These are phyloP conservation scores for Periophthalmus modestus DNA, from an alignment of 2,113 vertebrate genomes.

Conservation along the genomic window DNA sequence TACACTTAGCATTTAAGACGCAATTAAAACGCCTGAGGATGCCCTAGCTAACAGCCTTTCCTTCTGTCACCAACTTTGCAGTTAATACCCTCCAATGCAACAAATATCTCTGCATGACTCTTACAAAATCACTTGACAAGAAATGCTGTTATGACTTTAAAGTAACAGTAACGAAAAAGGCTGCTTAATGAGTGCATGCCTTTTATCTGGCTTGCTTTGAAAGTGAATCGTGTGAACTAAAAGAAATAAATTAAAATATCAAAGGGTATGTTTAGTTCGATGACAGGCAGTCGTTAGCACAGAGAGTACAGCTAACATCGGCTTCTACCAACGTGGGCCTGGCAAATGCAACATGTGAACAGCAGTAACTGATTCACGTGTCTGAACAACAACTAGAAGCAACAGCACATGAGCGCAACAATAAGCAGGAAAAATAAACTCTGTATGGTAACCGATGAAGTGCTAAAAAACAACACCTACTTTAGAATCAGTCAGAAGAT, in stretches of 20 bases:
- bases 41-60: not conserved
- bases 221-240: not conserved
- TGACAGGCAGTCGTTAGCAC: slow-evolving; percentile 9
- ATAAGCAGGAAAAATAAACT: not conserved
- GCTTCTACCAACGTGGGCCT: not conserved
- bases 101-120: not conserved
- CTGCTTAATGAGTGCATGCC: not conserved
- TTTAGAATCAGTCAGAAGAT: not conserved
- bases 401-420: not conserved
- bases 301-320: slow-evolving; percentile 26
- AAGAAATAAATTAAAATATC: not conserved
- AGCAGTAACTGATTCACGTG: not conserved
- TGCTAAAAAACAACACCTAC: not conserved
- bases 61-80: slow-evolving; percentile 16
- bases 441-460: not conserved
- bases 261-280: not conserved
- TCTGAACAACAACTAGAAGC: not conserved
- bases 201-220: slow-evolving; percentile 1
- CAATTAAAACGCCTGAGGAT: slow-evolving; percentile 42
- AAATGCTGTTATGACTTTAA: slow-evolving; percentile 1
- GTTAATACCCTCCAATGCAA: not conserved
- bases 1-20: slow-evolving; percentile 38
- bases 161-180: not conserved
- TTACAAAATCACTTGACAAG: not conserved
- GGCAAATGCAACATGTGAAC: slow-evolving; percentile 3